phyloP scores from a whole-genome alignment of 2,797 vertebrate species.

The Valencia hispanica region DNA sequence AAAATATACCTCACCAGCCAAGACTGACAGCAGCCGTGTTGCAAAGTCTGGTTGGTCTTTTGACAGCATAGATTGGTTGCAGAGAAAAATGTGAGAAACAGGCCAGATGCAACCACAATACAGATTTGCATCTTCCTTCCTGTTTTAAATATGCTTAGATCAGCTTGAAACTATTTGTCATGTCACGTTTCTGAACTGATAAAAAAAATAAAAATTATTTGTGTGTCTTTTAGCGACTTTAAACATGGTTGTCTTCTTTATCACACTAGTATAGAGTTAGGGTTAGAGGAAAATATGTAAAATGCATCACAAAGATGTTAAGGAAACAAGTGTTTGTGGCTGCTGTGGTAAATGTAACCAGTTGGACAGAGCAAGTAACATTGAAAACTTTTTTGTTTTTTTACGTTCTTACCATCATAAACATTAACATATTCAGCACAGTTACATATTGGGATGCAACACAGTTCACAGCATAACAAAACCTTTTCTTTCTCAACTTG shows the following conservation, averaged over 20 bases:
- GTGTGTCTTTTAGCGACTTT: no score
- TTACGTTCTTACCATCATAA: background rate
- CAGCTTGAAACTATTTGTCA: no score
- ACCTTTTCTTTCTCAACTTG: background rate
- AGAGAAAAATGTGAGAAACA: background rate
- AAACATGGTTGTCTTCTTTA: background rate
- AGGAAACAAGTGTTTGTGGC: background rate
- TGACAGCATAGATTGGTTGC: background rate
- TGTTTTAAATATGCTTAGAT: background rate
- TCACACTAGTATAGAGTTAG: background rate
- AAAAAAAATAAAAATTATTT: no score
- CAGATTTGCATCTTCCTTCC: constrained; percentile 14
- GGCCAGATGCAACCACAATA: background rate
- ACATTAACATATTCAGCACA: background rate
- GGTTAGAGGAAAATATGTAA: background rate
- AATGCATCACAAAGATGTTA: background rate
- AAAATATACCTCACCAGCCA: constrained; percentile 1
- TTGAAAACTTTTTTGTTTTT: background rate
- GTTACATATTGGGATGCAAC: no score
- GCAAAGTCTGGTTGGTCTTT: background rate
- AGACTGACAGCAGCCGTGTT: background rate
- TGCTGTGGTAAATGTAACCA: background rate
- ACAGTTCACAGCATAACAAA: no score
- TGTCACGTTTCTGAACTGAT: background rate
- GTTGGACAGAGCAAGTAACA: background rate